Base-by-base conservation (phyloP, 2,797 vertebrate genomes). In the Pachyuromys duprasi region DNA sequence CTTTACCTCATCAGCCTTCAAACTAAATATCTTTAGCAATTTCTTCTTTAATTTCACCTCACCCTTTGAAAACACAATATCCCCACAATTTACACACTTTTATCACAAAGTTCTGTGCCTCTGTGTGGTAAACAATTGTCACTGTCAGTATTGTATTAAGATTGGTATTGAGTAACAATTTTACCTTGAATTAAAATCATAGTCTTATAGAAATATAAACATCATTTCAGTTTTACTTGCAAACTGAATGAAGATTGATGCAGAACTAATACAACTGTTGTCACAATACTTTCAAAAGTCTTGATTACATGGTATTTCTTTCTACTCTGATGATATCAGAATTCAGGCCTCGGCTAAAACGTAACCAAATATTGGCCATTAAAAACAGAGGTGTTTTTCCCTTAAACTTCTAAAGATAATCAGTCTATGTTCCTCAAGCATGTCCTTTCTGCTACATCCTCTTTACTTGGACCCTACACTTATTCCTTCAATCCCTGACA, bases 231-330 rank as follows among this genome's bases (percentile, higher is more conserved):
- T n/a, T n/a, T n/a, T n/a, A n/a, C n/a, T n/a, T n/a, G n/a, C n/a
- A n/a, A n/a, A n/a, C n/a, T n/a, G n/a, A n/a, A n/a, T n/a, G n/a
- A n/a, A n/a, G n/a, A n/a, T n/a, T n/a, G n/a, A n/a, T n/a, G n/a
- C n/a, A n/a, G n/a, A 95, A 95, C 90, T 60, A 67, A 88, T 57
- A 82, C 31, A 92, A 24, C n/a, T 86, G n/a, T 65, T 70, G 87
- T 49, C 93, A 93, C 8, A 72, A 31, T 39, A 86, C 53, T 82
- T 86, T 78, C 42, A 75, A 67, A 63, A 82, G 69, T 91, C 90
- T 88, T 89, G 49, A 91, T 42, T 83, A 81, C 67, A 33, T 69
- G 28, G 15, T 63, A 91, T 95, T 90, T 83, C 83, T n/a, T 93
- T 69, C 3, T 28, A 80, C 60, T 9, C 69, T 42, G 70, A 36